phyloP scores from a whole-genome alignment of 2,888 invertebrate species.

The Heliconius aoede region DNA sequence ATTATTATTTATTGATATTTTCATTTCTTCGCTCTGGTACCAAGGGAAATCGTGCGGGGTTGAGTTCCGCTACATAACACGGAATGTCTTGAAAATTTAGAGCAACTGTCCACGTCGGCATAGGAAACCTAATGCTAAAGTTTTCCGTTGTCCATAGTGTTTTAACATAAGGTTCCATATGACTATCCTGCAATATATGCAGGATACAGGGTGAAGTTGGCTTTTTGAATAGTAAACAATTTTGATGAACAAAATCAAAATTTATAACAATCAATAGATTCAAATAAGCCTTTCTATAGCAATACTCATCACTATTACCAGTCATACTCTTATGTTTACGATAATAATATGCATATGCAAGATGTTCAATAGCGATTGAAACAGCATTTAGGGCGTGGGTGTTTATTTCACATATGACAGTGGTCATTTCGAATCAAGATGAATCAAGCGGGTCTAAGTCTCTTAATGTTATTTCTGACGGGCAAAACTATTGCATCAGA shows the following conservation, averaged over 20 bases:
- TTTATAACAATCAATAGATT: background rate
- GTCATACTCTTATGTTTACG: slow-evolving; percentile 45
- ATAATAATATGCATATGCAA: slow-evolving; percentile 50
- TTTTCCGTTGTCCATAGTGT: too few relatives aligned
- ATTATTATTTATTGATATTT: too few relatives aligned
- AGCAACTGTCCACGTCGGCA: too few relatives aligned
- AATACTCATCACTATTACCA: slow-evolving; percentile 33
- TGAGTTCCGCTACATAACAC: too few relatives aligned
- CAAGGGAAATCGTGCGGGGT: too few relatives aligned
- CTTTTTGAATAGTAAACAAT: background rate
- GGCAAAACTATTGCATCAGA: slow-evolving; percentile 63
- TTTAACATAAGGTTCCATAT: too few relatives aligned
- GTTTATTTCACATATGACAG: slow-evolving; percentile 56
- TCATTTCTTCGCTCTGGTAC: too few relatives aligned
- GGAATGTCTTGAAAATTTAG: too few relatives aligned
- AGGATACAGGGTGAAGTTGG: too few relatives aligned
- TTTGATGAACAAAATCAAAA: too few relatives aligned
- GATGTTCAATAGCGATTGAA: slow-evolving; percentile 44
- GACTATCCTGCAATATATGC: too few relatives aligned
- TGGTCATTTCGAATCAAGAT: slow-evolving; percentile 61
- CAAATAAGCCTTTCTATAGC: background rate
- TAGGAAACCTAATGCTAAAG: too few relatives aligned
- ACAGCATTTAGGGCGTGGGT: slow-evolving; percentile 58
- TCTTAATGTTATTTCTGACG: slow-evolving; percentile 42
- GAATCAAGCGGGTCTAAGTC: slow-evolving; percentile 64